phyloP scores from a whole-genome alignment of 2,888 invertebrate genomes.

The Neoascia interrupta region DNA sequence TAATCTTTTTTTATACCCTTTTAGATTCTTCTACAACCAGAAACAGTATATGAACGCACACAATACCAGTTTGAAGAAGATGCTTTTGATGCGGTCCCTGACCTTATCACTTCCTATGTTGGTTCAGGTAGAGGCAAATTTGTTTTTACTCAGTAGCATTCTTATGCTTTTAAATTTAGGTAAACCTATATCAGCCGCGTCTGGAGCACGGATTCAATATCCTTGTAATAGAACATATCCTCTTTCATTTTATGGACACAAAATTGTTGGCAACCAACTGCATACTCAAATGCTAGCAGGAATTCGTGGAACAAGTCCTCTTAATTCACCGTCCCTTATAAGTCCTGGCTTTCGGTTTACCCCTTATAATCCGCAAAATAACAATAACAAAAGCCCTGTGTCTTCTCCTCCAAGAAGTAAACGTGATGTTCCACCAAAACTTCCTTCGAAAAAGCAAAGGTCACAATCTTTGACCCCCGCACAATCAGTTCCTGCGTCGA shows the following conservation, averaged over 20 bases:
- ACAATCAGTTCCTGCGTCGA: constrained; percentile 78
- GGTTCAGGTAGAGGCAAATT: constrained; percentile 91
- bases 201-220: constrained; percentile 91
- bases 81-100: constrained; percentile 94
- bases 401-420: constrained; percentile 82
- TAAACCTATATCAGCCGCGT: constrained; percentile 92
- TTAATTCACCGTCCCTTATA: constrained; percentile 79
- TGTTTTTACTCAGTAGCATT: too few relatives aligned
- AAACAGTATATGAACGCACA: constrained; percentile 94
- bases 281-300: constrained; percentile 78
- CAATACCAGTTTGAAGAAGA: constrained; percentile 97
- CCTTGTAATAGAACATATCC: constrained; percentile 92
- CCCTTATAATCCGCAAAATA: constrained; percentile 73
- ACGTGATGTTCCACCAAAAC: constrained; percentile 80
- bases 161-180: too few relatives aligned
- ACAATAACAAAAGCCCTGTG: constrained; percentile 79
- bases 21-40: constrained; percentile 91
- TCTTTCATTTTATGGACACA: constrained; percentile 86
- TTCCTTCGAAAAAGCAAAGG: constrained; percentile 85
- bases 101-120: constrained; percentile 95
- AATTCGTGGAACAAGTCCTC: constrained; percentile 78
- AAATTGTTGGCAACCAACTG: constrained; percentile 81
- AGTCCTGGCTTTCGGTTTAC: constrained; percentile 78
- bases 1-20: too few relatives aligned
- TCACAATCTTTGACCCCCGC: constrained; percentile 89